Base-by-base conservation (phyloP, 2,113 vertebrate genomes). In the Jacana jacana region DNA sequence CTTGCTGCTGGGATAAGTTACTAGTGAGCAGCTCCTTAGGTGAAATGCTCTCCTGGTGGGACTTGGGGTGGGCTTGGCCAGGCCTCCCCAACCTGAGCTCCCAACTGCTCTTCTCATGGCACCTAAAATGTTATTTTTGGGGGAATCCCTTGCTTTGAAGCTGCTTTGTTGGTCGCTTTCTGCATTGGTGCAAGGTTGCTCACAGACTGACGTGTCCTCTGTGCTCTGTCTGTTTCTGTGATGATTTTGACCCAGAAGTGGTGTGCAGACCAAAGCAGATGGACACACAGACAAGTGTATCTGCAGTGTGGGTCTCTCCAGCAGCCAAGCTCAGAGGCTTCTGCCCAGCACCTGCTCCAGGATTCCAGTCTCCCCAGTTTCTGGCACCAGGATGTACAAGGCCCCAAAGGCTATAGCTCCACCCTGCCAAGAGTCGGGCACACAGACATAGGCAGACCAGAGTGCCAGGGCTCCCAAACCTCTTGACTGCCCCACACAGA, bases 221-320 rank as follows among this genome's bases (percentile, higher is more conserved):
- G 17, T 60, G 24, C 35, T 73, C 61, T 63, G 1, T 1, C 19
- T 39, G 2, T 28, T 61, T 49, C 23, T 54, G 28, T 69, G 58
- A 40, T 10, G 17, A 31, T 57, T 55, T 28, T 54, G 39, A 71
- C 52, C 28, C 23, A 31, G 54, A 81, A 40, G 18, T 31, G 69
- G 48, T 46, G n/a, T 6, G 19, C 14, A 33, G 48, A 40, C 16
- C 16, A 23, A 3, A 0, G 8, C 39, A 54, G 27, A 27, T 0
- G 1, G 5, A 37, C 0, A 1, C 14, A 42, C 16, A 40, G 51
- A 27, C 7, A 9, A 2, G 27, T 8, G 2, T 9, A 12, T 6
- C 1, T n/a, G 46, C 19, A 11, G 10, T 13, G 13, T 1, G 3
- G 27, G 16, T 33, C 15, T 25, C 15, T 49, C n/a, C 69, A 35